Evolutionary conservation across 2,113 vertebrate species (phyloP).

Genomic region (Microcebus murinus): DNA sequence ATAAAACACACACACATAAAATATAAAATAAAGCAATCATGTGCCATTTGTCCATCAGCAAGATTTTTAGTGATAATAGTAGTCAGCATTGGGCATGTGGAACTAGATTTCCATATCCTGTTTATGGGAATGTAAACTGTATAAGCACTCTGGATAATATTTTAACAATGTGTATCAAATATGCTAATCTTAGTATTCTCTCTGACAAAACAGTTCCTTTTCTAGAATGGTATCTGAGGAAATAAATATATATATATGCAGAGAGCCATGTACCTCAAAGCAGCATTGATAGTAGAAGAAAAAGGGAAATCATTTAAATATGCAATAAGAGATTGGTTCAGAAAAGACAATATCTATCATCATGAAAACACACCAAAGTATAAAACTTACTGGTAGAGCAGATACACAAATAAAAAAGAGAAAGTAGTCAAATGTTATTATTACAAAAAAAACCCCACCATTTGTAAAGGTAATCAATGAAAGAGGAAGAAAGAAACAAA

Average conservation of each 20-base stretch:
- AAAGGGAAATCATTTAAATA: background rate
- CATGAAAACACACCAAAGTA: background rate
- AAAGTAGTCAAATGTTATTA: background rate
- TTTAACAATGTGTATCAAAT: background rate
- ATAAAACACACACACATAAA: background rate
- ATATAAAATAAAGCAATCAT: background rate
- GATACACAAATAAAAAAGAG: background rate
- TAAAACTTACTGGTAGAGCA: background rate
- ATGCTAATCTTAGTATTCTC: background rate
- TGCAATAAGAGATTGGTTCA: background rate
- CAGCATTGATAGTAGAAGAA: background rate
- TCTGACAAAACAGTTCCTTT: background rate
- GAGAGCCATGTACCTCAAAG: background rate
- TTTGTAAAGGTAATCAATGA: background rate
- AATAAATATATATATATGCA: background rate
- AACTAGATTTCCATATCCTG: background rate
- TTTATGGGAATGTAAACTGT: background rate
- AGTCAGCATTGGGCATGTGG: background rate
- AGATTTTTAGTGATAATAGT: background rate
- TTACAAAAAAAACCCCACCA: background rate
- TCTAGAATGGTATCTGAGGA: background rate
- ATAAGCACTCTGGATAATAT: background rate
- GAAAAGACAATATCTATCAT: background rate
- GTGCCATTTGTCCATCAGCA: background rate
- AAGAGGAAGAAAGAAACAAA: background rate